Conservation (phyloP, 2,888 invertebrate genomes). For the Dryobotodes eremita region DNA sequence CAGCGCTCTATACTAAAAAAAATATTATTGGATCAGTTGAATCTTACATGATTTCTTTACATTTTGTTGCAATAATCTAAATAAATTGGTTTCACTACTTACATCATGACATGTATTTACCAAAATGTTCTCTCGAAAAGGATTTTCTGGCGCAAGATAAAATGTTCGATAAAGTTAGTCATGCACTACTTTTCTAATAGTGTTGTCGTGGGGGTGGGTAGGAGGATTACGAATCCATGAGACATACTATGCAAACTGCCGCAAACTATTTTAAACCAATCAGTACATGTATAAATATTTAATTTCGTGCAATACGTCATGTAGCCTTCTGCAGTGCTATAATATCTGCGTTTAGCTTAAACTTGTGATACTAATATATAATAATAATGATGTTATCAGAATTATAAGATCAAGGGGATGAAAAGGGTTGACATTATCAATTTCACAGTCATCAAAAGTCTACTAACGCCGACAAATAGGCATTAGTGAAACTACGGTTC, state of each 20-base stretch:
- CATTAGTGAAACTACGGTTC: background rate
- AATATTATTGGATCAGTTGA: background rate
- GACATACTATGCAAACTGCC: conserved; percentile 15
- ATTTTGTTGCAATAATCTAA: background rate
- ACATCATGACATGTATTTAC: background rate
- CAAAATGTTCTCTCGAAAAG: background rate
- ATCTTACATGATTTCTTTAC: background rate
- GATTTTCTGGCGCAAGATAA: background rate
- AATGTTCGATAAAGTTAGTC: conserved; percentile 12
- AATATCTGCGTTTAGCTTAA: background rate
- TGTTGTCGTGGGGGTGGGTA: conserved; percentile 22
- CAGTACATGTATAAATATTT: conserved; percentile 25
- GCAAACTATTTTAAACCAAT: conserved; percentile 27
- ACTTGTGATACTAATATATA: too few relatives aligned
- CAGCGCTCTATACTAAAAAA: background rate
- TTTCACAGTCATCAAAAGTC: background rate
- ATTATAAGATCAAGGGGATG: background rate
- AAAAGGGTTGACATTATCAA: background rate
- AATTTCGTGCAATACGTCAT: conserved; percentile 1
- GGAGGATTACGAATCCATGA: conserved; percentile 11
- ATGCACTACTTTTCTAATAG: conserved; percentile 24
- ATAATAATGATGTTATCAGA: background rate
- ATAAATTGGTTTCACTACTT: background rate
- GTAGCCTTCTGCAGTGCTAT: background rate
- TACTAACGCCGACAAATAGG: background rate